Conservation (phyloP, 2,888 invertebrate species). For the Lepetodrilus schrolli region DNA sequence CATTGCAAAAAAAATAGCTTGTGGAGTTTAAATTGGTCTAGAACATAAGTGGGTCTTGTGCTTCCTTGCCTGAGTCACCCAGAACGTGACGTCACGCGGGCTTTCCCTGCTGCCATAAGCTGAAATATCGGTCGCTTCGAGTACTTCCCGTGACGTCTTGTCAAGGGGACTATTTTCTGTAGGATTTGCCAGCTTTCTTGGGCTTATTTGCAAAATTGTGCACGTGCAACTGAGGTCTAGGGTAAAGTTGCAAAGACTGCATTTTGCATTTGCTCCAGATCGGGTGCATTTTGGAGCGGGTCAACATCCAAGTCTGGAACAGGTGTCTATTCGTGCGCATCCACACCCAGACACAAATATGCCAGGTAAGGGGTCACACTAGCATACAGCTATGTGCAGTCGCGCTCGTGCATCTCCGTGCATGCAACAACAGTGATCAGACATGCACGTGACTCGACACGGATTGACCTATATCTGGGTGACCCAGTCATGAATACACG, state of each 20-base stretch:
- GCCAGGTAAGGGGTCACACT: constrained; percentile 19
- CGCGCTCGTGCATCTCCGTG: neutral
- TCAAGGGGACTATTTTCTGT: neutral
- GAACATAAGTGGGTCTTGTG: neutral
- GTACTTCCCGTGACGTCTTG: constrained; percentile 9
- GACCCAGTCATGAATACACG: too few relatives aligned
- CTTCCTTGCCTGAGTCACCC: too few relatives aligned
- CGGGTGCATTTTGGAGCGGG: constrained; percentile 17
- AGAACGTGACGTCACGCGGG: constrained; percentile 31
- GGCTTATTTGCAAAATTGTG: constrained; percentile 3
- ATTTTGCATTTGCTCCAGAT: constrained; percentile 1
- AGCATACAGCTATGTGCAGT: constrained; percentile 5
- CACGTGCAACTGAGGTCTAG: neutral
- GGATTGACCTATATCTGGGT: too few relatives aligned
- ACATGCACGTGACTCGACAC: too few relatives aligned
- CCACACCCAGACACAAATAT: constrained; percentile 11
- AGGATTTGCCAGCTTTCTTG: neutral
- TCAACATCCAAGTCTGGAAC: neutral
- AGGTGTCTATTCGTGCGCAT: constrained; percentile 6
- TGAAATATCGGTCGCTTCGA: constrained; percentile 7
- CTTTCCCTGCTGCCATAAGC: constrained; percentile 26
- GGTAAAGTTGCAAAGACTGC: neutral
- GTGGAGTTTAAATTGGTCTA: neutral
- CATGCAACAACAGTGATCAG: too few relatives aligned
- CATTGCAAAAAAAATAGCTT: too few relatives aligned